Evolutionary conservation across 2,888 invertebrate genomes (phyloP).

Genomic region (Nephrotoma appendiculata): DNA sequence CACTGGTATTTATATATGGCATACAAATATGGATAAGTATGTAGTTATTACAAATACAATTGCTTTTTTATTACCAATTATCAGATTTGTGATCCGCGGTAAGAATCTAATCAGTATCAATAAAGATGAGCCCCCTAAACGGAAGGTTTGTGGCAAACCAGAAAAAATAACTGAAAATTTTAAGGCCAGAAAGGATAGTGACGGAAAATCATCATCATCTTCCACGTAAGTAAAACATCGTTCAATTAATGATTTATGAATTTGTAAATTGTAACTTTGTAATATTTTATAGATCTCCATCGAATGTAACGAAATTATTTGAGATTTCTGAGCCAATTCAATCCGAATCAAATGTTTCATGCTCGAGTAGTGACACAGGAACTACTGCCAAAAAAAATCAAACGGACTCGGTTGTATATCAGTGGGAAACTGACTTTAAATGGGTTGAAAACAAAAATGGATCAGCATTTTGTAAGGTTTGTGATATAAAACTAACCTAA

Average conservation of each 20-base stretch:
- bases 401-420: not conserved
- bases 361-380: not conserved
- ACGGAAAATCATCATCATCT: not conserved
- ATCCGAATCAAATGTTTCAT: not conserved
- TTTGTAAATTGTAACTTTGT: not conserved
- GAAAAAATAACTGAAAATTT: not conserved
- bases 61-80: no score
- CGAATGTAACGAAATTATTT: not conserved
- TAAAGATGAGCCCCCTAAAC: not conserved
- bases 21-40: no score
- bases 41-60: no score
- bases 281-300: not conserved
- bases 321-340: not conserved
- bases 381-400: not conserved
- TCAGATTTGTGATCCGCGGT: no score
- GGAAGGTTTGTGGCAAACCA: not conserved
- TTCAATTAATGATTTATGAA: not conserved
- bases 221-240: not conserved
- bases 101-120: not conserved
- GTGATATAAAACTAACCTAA: not conserved
- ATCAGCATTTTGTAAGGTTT: not conserved
- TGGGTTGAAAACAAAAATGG: not conserved
- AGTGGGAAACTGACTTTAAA: not conserved
- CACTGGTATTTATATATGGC: no score
- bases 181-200: not conserved